Evolutionary conservation across 2,888 invertebrate genomes (phyloP).

Genomic region (Leucozona laternaria): DNA sequence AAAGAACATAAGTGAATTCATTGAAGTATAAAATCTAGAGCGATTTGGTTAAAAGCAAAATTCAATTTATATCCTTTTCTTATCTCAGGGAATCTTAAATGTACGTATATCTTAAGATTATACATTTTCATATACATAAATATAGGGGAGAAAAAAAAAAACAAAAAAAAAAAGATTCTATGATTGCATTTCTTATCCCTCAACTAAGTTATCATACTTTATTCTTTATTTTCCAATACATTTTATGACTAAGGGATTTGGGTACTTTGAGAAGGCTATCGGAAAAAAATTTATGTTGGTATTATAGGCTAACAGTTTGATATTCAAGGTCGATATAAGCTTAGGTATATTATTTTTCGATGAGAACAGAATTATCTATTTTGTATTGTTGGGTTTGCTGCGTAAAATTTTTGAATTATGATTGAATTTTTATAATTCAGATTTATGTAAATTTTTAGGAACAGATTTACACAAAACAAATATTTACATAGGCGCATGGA

Average conservation of each 20-base stretch:
- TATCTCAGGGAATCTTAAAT: constrained; percentile 1
- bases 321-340: constrained; percentile 2
- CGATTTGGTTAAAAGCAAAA: constrained; percentile 68
- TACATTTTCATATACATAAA: background rate
- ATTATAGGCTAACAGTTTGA: constrained; percentile 1
- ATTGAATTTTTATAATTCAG: background rate
- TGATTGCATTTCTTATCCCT: constrained; percentile 72
- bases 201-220: constrained; percentile 17
- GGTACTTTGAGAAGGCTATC: background rate
- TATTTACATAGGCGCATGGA: no score
- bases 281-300: background rate
- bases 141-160: background rate
- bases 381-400: background rate
- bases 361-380: background rate
- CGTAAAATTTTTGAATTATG: background rate
- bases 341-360: background rate
- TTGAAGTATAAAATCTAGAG: constrained; percentile 17
- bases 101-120: constrained; percentile 22
- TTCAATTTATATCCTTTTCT: constrained; percentile 55
- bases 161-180: constrained; percentile 26
- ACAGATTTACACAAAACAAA: no score
- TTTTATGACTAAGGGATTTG: constrained; percentile 23
- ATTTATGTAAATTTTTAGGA: background rate
- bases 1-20: background rate
- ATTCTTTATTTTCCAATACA: background rate